Conservation (phyloP, 2,797 vertebrate species). For the Hyperoplus lanceolatus region DNA sequence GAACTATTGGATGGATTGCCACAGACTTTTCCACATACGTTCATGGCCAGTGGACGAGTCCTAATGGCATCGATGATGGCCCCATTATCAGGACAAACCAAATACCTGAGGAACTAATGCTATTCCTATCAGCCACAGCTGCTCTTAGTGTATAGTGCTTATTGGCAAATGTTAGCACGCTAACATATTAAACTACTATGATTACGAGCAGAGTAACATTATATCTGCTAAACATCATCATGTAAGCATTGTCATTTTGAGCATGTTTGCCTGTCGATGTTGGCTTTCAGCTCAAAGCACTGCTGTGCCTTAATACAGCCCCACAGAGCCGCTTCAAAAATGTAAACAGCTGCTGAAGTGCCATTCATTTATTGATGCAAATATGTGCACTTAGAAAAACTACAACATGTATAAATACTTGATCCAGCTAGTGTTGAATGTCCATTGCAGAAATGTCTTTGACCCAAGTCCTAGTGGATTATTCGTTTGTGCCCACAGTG, state of each 20-base stretch:
- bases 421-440: constrained; percentile 37
- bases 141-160: too few species aligned
- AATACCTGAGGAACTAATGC: not conserved
- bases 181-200: not conserved
- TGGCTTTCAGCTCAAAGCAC: not conserved
- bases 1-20: not conserved
- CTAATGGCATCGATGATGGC: not conserved
- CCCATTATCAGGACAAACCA: not conserved
- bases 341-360: constrained; percentile 9
- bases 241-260: too few species aligned
- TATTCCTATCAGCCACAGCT: not conserved
- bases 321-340: not conserved
- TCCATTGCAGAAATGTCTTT: constrained; percentile 42
- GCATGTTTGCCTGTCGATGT: too few species aligned
- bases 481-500: constrained; percentile 38
- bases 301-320: too few species aligned
- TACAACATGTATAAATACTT: constrained; percentile 13
- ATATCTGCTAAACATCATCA: too few species aligned
- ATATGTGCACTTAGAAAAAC: not conserved
- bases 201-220: not conserved
- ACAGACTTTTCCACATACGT: not conserved
- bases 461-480: constrained; percentile 36
- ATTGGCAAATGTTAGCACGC: not conserved
- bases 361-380: constrained; percentile 12
- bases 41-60: not conserved